Evolutionary conservation across 2,797 vertebrate genomes (phyloP).

Genomic region (Phoebastria nigripes): DNA sequence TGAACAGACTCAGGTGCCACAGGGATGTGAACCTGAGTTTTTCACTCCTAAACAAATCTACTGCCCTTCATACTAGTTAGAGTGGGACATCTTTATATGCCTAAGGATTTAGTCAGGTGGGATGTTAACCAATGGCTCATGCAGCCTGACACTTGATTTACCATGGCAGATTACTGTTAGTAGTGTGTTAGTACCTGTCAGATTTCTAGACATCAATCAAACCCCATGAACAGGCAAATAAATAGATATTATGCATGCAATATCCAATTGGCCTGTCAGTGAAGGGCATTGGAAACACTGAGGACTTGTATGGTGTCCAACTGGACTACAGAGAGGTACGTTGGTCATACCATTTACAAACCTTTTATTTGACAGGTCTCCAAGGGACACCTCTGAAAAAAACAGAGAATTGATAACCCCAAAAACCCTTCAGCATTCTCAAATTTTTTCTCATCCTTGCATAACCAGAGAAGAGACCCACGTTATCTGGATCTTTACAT

Average conservation of each 20-base stretch:
- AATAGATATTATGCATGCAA: not conserved
- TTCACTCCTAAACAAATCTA: not conserved
- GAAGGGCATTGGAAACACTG: not conserved
- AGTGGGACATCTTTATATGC: not conserved
- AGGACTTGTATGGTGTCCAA: not conserved
- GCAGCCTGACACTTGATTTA: not conserved
- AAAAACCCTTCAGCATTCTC: rapidly evolving
- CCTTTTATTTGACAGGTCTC: not conserved
- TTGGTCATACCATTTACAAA: not conserved
- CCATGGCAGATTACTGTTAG: not conserved
- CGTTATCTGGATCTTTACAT: not conserved
- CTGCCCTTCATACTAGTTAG: not conserved
- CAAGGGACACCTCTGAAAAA: not conserved
- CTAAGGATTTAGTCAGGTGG: not conserved
- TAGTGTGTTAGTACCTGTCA: not conserved
- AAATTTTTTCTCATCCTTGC: not conserved
- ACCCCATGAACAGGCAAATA: not conserved
- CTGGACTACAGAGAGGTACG: not conserved
- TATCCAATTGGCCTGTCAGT: not conserved
- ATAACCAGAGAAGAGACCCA: not conserved
- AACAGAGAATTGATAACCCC: not conserved
- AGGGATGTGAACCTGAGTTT: not conserved
- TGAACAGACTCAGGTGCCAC: not conserved
- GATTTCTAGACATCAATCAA: not conserved
- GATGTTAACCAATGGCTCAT: not conserved